Evolutionary conservation across 1,140 invertebrate genomes (phyloP).

Genomic region (Hetaerina americana): DNA sequence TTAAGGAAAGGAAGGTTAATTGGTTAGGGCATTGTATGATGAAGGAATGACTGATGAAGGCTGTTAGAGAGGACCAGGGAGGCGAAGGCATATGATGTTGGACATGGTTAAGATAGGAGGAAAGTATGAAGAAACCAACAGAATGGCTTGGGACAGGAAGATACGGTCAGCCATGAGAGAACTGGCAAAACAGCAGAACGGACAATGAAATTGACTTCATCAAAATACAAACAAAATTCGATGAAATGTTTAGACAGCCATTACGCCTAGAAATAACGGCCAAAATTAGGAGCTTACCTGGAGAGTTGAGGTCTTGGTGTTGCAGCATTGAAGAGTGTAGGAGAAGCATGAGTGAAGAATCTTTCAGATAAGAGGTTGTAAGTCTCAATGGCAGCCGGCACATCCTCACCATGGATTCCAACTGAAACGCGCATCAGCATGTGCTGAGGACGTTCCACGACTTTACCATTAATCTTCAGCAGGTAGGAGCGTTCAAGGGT

Average conservation of each 20-base stretch:
- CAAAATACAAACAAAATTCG: neutral
- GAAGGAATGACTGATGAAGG: slow-evolving; percentile 8
- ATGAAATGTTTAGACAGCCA: neutral
- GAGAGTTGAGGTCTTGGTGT: slow-evolving; percentile 86
- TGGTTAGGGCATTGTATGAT: too few relatives aligned
- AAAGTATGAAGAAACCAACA: too few relatives aligned
- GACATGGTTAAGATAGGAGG: too few relatives aligned
- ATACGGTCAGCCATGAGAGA: too few relatives aligned
- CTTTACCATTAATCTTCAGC: slow-evolving; percentile 84
- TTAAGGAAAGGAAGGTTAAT: too few relatives aligned
- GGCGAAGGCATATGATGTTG: too few relatives aligned
- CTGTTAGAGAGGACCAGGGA: too few relatives aligned
- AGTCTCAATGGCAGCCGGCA: slow-evolving; percentile 88
- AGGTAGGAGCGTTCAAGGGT: slow-evolving; percentile 93
- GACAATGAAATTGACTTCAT: slow-evolving; percentile 1
- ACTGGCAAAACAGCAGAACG: slow-evolving; percentile 5
- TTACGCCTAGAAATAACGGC: slow-evolving; percentile 12
- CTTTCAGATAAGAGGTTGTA: slow-evolving; percentile 92
- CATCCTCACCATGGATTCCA: slow-evolving; percentile 90
- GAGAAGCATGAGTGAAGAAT: slow-evolving; percentile 96
- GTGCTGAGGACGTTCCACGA: slow-evolving; percentile 93
- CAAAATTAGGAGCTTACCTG: slow-evolving; percentile 39
- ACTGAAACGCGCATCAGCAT: slow-evolving; percentile 97
- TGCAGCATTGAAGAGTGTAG: slow-evolving; percentile 92
- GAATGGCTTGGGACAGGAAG: too few relatives aligned